Conservation (phyloP, 2,888 invertebrate genomes). For the Pheosia tremula region DNA sequence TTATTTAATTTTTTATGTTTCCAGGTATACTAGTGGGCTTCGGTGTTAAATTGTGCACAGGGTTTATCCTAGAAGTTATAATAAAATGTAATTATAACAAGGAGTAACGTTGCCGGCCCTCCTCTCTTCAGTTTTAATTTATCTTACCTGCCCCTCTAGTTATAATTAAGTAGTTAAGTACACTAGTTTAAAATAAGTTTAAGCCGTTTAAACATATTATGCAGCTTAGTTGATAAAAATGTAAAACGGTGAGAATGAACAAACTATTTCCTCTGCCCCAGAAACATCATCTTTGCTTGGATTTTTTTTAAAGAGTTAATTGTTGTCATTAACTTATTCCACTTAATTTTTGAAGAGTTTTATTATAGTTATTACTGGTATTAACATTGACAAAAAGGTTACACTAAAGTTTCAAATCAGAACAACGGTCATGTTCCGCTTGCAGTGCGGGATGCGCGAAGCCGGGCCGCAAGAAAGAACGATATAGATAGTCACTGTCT, state of each 20-base stretch:
- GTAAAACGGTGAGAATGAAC: not conserved
- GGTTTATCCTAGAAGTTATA: conserved; percentile 15
- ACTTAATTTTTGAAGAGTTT: too few species aligned
- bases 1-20: conserved; percentile 1
- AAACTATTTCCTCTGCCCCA: not conserved
- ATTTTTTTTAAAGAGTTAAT: too few species aligned
- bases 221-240: not conserved
- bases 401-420: too few species aligned
- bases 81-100: conserved; percentile 26
- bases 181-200: conserved; percentile 34
- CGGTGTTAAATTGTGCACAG: conserved; percentile 9
- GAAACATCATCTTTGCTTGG: too few species aligned
- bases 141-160: conserved; percentile 28
- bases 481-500: too few species aligned
- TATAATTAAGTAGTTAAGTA: conserved; percentile 31
- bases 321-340: too few species aligned
- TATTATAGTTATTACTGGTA: too few species aligned
- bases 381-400: too few species aligned
- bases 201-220: conserved; percentile 29
- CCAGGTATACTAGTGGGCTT: not conserved
- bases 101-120: conserved; percentile 15
- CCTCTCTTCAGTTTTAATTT: conserved; percentile 31
- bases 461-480: too few species aligned
- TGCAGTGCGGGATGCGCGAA: too few species aligned
- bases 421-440: too few species aligned